Evolutionary conservation across 2,113 vertebrate species (phyloP).

Genomic region (Hemiprocne comata): DNA sequence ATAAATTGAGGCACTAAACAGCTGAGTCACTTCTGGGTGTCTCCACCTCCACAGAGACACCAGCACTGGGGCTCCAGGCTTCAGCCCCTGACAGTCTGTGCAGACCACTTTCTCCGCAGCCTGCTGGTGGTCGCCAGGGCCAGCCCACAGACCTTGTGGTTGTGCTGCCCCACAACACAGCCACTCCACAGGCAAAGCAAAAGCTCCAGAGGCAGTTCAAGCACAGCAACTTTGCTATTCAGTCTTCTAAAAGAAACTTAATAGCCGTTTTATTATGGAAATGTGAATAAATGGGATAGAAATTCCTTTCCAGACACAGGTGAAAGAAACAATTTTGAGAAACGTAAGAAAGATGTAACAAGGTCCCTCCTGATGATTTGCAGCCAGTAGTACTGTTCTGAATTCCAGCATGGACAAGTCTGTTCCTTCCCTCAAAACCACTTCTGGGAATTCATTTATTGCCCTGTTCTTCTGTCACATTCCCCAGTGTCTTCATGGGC

Average conservation of each 20-base stretch:
- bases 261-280: background rate
- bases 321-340: background rate
- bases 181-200: background rate
- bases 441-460: slow-evolving; percentile 35
- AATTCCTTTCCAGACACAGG: background rate
- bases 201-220: background rate
- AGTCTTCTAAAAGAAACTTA: background rate
- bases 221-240: background rate
- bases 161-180: rapidly evolving
- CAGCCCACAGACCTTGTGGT: rapidly evolving
- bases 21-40: background rate
- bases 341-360: background rate
- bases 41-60: background rate
- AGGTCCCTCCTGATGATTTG: background rate
- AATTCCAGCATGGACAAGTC: background rate
- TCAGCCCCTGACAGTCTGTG: background rate
- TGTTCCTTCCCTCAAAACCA: background rate
- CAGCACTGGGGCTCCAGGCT: background rate
- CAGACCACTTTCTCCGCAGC: background rate
- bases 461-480: background rate
- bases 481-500: slow-evolving; percentile 36
- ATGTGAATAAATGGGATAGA: background rate
- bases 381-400: background rate
- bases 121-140: background rate
- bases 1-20: background rate